These are phyloP conservation scores for Neuroterus valhalla DNA, from an alignment of 1,140 invertebrate species.

Conservation along the genomic window DNA sequence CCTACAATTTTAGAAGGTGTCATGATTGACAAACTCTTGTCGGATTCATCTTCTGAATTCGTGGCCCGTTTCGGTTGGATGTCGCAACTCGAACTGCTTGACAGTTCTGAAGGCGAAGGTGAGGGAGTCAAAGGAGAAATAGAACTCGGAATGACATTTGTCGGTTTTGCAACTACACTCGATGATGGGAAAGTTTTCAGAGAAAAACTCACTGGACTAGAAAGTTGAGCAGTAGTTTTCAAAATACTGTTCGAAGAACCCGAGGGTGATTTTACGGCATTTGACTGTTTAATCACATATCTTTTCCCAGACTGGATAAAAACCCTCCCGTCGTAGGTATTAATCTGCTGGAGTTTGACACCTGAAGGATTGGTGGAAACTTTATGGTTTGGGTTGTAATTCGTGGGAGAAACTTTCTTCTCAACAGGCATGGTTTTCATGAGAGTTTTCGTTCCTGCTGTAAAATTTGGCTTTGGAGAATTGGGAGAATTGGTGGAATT, in stretches of 20 bases:
- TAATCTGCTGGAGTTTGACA: background rate
- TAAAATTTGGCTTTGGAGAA: background rate
- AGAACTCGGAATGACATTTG: slow-evolving; percentile 15
- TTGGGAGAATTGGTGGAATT: too few species aligned
- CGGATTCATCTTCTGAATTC: background rate
- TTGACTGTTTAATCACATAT: background rate
- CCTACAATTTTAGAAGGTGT: background rate
- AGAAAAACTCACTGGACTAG: background rate
- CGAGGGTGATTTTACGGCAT: background rate
- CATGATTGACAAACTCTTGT: background rate
- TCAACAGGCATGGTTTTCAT: background rate
- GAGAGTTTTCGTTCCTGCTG: background rate
- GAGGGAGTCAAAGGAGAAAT: slow-evolving; percentile 39
- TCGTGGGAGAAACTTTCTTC: background rate
- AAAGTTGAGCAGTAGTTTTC: background rate
- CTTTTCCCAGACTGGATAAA: background rate
- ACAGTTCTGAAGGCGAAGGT: slow-evolving; percentile 47
- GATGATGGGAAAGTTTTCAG: too few species aligned
- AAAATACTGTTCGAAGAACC: background rate
- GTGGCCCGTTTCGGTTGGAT: background rate
- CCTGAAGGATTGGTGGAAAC: too few species aligned
- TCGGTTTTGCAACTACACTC: slow-evolving; percentile 1
- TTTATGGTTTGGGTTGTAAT: background rate
- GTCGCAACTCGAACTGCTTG: slow-evolving; percentile 39
- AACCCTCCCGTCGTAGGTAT: background rate